Conservation (phyloP, 64 coral and sea anemone species). For the Stichodactyla helianthus region DNA sequence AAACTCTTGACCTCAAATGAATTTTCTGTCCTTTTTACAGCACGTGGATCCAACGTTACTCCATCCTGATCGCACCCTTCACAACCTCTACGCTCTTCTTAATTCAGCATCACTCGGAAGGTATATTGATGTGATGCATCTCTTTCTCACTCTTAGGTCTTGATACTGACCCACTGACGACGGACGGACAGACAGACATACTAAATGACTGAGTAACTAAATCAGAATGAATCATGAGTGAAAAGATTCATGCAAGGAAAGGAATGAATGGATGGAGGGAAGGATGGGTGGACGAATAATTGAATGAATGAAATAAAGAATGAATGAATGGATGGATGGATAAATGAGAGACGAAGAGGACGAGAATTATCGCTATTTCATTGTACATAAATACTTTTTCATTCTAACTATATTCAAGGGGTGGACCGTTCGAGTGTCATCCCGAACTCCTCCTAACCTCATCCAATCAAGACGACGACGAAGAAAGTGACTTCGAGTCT, state of each 20-base stretch:
- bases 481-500: constrained; percentile 44
- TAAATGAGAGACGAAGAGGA: neutral
- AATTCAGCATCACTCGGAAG: constrained; percentile 37
- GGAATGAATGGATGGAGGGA: neutral
- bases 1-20: neutral
- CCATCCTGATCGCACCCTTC: constrained; percentile 61
- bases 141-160: too few relatives aligned
- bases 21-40: constrained; percentile 5
- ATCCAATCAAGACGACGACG: constrained; percentile 31
- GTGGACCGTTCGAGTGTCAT: constrained; percentile 71
- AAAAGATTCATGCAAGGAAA: too few relatives aligned
- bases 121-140: neutral
- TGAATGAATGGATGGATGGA: neutral
- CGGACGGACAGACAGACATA: too few relatives aligned
- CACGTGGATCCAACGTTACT: constrained; percentile 62
- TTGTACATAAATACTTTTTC: too few relatives aligned
- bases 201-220: too few relatives aligned
- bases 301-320: neutral
- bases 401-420: constrained; percentile 29
- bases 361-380: too few relatives aligned
- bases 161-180: too few relatives aligned
- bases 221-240: too few relatives aligned
- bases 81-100: constrained; percentile 82
- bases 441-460: constrained; percentile 72
- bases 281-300: neutral